These are phyloP conservation scores for Apteryx mantelli DNA, from an alignment of 2,113 vertebrate species.

Conservation along the genomic window DNA sequence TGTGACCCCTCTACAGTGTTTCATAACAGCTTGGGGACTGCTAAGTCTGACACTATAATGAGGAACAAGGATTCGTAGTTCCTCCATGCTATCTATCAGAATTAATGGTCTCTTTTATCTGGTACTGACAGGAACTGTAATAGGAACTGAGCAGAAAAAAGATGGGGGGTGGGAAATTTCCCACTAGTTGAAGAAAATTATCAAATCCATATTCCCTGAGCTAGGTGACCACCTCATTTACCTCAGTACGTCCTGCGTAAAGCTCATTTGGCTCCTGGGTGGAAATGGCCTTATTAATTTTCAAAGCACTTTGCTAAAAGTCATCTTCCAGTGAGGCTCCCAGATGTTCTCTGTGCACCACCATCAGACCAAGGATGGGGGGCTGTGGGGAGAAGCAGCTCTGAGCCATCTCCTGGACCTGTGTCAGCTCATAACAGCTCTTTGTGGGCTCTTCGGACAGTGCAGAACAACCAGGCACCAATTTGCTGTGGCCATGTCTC, in stretches of 20 bases:
- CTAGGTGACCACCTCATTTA: background rate
- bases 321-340: background rate
- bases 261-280: background rate
- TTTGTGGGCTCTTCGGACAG: background rate
- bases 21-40: constrained; percentile 64
- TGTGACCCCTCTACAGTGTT: constrained; percentile 65
- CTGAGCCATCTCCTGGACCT: accelerated
- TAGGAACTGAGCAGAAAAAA: background rate
- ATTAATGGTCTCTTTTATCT: background rate
- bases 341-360: background rate
- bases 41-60: background rate
- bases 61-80: constrained; percentile 74
- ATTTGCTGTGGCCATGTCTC: background rate
- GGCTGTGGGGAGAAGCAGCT: background rate
- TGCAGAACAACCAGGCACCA: background rate
- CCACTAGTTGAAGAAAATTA: background rate
- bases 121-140: background rate
- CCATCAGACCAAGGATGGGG: background rate
- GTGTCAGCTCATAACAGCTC: background rate
- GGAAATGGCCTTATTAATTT: background rate
- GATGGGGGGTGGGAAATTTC: background rate
- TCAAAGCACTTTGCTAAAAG: background rate
- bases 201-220: background rate
- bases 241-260: background rate
- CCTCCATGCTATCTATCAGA: constrained; percentile 34